These are phyloP conservation scores for Bergia sp. DNA, from an alignment of 92 coral and sea anemone genomes.

Conservation along the genomic window DNA sequence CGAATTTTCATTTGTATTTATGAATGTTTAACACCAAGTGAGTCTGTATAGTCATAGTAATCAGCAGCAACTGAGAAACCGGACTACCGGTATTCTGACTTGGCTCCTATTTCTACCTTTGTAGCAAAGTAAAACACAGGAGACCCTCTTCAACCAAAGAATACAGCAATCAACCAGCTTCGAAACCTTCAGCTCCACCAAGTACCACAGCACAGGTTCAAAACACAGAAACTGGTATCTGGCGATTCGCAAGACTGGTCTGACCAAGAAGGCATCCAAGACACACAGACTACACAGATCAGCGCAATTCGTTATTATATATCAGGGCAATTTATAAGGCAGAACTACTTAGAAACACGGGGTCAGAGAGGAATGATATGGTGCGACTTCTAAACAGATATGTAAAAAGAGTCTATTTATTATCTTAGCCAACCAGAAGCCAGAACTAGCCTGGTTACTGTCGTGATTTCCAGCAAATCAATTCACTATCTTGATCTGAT, in stretches of 20 bases:
- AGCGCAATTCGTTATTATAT: constrained; percentile 65
- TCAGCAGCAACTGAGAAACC: too few relatives aligned
- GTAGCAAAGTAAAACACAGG: constrained; percentile 15
- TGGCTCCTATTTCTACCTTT: not conserved
- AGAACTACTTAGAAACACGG: not conserved
- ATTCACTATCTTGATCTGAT: too few relatives aligned
- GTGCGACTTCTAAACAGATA: not conserved
- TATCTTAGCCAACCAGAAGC: too few relatives aligned
- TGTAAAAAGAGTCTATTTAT: too few relatives aligned
- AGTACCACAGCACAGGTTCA: constrained; percentile 48
- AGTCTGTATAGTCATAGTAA: too few relatives aligned
- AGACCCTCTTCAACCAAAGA: constrained; percentile 50
- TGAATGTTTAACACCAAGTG: too few relatives aligned
- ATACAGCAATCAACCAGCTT: constrained; percentile 54
- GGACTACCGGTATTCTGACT: not conserved
- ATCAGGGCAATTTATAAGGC: not conserved
- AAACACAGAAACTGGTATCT: constrained; percentile 58
- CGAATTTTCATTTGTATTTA: too few relatives aligned
- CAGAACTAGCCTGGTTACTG: too few relatives aligned
- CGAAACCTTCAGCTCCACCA: constrained; percentile 70
- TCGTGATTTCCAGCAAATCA: too few relatives aligned
- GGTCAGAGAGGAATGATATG: not conserved
- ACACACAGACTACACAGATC: constrained; percentile 68
- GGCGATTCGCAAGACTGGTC: constrained; percentile 73
- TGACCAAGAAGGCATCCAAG: constrained; percentile 71